These are phyloP conservation scores for Clusia tigrina DNA, from an alignment of 2,888 invertebrate species.

Conservation along the genomic window DNA sequence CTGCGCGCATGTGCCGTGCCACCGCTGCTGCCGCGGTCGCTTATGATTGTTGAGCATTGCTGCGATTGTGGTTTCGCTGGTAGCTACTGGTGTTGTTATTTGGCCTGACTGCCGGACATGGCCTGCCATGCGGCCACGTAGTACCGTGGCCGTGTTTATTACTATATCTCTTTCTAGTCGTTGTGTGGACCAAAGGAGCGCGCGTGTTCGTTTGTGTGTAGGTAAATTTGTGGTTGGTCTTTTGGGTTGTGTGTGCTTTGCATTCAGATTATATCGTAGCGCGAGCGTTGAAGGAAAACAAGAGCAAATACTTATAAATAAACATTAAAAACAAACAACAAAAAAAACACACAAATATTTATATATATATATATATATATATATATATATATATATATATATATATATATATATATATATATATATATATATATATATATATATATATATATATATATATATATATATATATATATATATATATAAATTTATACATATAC, in stretches of 20 bases:
- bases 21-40: not conserved
- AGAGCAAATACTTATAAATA: slow-evolving; percentile 27
- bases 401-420: too few species aligned
- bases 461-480: too few species aligned
- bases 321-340: slow-evolving; percentile 30
- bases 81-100: slow-evolving; percentile 30
- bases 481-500: too few species aligned
- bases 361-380: not conserved
- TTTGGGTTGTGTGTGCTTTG: slow-evolving; percentile 42
- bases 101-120: not conserved
- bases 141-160: not conserved
- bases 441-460: too few species aligned
- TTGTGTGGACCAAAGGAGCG: not conserved
- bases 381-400: too few species aligned
- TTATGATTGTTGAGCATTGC: slow-evolving; percentile 6
- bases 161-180: not conserved
- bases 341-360: slow-evolving; percentile 45
- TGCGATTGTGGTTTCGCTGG: slow-evolving; percentile 25
- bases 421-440: too few species aligned
- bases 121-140: not conserved
- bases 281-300: slow-evolving; percentile 38
- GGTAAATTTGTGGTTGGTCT: slow-evolving; percentile 19
- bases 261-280: slow-evolving; percentile 46
- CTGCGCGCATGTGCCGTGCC: slow-evolving; percentile 25
- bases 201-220: slow-evolving; percentile 5